Evolutionary conservation across 2,888 invertebrate species (phyloP), one percentile per base, ranked within the genome.

Genomic region (Epinotia demarniana): DNA sequence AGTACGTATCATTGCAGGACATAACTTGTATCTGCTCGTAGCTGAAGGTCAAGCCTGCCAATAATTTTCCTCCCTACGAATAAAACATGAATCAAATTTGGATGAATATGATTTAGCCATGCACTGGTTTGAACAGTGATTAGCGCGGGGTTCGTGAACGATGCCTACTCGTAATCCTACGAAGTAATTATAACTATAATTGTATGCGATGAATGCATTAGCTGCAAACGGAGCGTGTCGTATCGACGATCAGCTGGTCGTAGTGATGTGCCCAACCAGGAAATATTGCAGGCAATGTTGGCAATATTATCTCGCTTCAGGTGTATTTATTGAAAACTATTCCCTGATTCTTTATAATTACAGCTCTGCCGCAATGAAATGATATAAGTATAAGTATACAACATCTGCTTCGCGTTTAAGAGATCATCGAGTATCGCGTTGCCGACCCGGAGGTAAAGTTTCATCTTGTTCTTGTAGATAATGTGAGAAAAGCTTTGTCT

Each of bases 181-280:
- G 55, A 12, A 55, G 55, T 55, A 39, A 67, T 67, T 55, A 53
- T 39, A 55, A 66, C 53, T 12, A 39, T 61, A 8, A 61, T 33
- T 33, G 61, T n/a, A n/a, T 8, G 33, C 61, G 33, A 61, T n/a
- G 61, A 61, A 33, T 61, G 61, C 61, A 33, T 23, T 12, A 43
- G 67, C 55, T 19, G 16, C 58, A 61, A 61, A 18, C 66, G 18
- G 46, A 16, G 62, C 73, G 53, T 69, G 73, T 62, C 57, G 18
- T 73, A 46, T 68, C 68, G 27, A 23, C 55, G 49, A 72, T 67
- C 66, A 43, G 62, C 61, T 67, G 46, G 46, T 4, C n/a, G 3
- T 6, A n/a, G 53, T 53, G 53, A 53, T 53, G 53, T n/a, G 53
- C 53, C 16, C 0, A 5, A 5, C n/a, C 5, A 1, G 49, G 53